These are phyloP conservation scores for Hapalemur alaotrensis DNA, from an alignment of 2,797 vertebrate species.

Conservation along the genomic window DNA sequence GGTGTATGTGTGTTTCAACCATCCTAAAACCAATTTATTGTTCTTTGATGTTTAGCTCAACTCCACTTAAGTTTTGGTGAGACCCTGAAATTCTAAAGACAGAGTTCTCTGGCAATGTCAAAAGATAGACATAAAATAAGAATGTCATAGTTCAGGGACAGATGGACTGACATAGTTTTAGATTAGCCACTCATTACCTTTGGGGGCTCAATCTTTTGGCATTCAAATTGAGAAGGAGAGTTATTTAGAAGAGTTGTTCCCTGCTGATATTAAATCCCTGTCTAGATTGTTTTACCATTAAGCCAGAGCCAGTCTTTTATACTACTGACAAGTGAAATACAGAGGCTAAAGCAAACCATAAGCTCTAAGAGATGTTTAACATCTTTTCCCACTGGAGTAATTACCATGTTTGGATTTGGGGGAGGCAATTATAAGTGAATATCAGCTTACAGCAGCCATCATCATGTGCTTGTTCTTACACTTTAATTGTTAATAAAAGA, in stretches of 20 bases:
- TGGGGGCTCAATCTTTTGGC: not conserved
- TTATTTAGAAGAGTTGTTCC: conserved; percentile 19
- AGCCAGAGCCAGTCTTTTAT: conserved; percentile 22
- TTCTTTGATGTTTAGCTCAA: conserved; percentile 21
- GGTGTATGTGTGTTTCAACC: not conserved
- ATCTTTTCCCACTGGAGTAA: conserved; percentile 12
- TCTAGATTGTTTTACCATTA: conserved; percentile 10
- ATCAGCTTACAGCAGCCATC: not conserved
- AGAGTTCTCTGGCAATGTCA: not conserved
- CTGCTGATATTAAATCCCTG: not conserved
- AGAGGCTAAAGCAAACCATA: not conserved
- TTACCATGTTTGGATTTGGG: conserved; percentile 37
- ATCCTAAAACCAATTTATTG: not conserved
- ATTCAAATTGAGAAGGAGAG: conserved; percentile 6
- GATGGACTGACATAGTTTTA: not conserved
- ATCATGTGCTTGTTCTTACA: not conserved
- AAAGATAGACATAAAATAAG: conserved; percentile 30
- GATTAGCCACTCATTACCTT: not conserved
- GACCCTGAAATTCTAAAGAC: conserved; percentile 26
- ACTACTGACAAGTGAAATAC: conserved; percentile 1
- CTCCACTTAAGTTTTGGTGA: conserved; percentile 30
- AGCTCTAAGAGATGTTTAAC: not conserved
- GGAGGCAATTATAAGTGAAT: not conserved
- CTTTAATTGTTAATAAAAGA: conserved; percentile 25
- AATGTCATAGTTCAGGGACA: conserved; percentile 6